Percentiles rank a stretch among this genome's conserved stretches.
These are phyloP conservation scores for Phoeniculus purpureus DNA, from an alignment of 2,797 vertebrate genomes.

Conservation along the genomic window DNA sequence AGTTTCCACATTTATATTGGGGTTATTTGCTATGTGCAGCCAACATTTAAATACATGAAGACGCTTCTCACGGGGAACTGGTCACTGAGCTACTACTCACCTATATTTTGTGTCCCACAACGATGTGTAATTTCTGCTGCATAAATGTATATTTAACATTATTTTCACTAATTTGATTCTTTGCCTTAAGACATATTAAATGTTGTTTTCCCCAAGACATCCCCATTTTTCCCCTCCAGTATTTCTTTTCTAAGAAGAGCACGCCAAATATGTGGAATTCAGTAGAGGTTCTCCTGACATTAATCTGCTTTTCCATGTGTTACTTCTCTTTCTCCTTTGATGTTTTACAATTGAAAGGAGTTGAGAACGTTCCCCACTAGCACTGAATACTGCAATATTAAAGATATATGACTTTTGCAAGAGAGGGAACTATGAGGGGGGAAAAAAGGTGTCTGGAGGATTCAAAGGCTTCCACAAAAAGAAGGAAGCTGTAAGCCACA, in stretches of 20 bases:
- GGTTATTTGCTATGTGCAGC: neutral
- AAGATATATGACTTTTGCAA: neutral
- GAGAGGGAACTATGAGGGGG: neutral
- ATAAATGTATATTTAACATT: neutral
- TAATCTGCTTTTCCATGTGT: neutral
- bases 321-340: constrained; percentile 14
- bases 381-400: constrained; percentile 46
- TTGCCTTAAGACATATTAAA: neutral
- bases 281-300: neutral
- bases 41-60: neutral
- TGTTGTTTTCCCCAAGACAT: neutral
- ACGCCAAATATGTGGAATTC: neutral
- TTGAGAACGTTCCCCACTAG: constrained; percentile 8
- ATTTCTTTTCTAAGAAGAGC: neutral
- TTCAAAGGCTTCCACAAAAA: constrained; percentile 33
- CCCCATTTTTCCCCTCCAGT: fast-evolving
- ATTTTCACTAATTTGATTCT: neutral
- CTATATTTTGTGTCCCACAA: neutral
- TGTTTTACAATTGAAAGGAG: constrained; percentile 27
- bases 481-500: constrained; percentile 33
- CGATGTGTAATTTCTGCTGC: neutral
- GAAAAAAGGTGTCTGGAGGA: neutral
- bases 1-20: neutral
- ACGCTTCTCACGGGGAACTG: neutral
- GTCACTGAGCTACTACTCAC: neutral